These are phyloP conservation scores for Gastracanthus pulcherrimus DNA, from an alignment of 2,888 invertebrate genomes.

Conservation along the genomic window DNA sequence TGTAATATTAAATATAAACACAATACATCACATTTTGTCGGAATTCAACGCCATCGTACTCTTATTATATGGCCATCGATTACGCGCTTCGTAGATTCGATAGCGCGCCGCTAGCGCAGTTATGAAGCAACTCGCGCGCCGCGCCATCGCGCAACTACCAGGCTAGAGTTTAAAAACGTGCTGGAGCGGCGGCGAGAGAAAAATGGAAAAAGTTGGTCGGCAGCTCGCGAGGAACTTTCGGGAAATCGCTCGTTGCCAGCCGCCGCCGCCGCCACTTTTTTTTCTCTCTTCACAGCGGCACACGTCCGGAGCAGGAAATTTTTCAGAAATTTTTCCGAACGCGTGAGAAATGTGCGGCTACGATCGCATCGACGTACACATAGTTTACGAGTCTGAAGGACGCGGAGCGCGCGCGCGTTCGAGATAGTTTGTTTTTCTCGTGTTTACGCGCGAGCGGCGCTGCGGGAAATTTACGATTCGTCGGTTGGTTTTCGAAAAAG, in stretches of 20 bases:
- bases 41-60: no score
- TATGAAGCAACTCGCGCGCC: no score
- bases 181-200: no score
- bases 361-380: no score
- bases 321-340: constrained; percentile 16
- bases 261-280: neutral
- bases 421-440: neutral
- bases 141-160: no score
- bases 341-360: constrained; percentile 14
- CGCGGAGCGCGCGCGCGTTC: neutral
- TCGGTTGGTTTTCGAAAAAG: no score
- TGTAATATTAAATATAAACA: no score
- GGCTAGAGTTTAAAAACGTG: neutral
- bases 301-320: no score
- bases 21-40: no score
- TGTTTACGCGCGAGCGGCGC: neutral
- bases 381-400: no score
- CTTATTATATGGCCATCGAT: neutral
- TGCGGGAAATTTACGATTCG: neutral
- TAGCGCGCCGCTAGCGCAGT: neutral
- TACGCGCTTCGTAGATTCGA: constrained; percentile 1
- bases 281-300: neutral
- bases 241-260: neutral
- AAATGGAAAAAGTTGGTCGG: constrained; percentile 26
- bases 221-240: neutral